Evolutionary conservation across 2,888 invertebrate species (phyloP), one percentile per base, ranked within the genome.

Genomic region (Lottia scabra): DNA sequence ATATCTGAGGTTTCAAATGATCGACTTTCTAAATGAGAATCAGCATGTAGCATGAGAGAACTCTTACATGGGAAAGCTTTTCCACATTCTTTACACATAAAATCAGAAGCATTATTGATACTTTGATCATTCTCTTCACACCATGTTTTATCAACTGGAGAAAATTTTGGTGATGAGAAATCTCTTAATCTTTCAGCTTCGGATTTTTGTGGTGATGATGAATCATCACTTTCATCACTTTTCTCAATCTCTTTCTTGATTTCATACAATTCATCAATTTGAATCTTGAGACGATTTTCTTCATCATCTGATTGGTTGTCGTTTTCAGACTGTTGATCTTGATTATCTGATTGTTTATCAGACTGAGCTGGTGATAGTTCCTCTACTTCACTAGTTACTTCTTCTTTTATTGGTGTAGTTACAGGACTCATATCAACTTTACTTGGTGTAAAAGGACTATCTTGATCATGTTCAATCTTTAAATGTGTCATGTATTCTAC

Each of bases 81-180:
- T 27, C 82, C 78, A 72, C 90, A 90, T 65, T 83, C 75, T 44
- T 76, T 76, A 78, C 90, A 90, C 56, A 83, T 79, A 76, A 88
- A 90, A 64, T 84, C 78, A 65, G 89, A 87, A 76, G 82, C 81
- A 74, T 84, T 87, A 75, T 85, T 87, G 5, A 87, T 79, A 70
- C 80, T 76, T 46, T 87, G 81, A 4, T 80, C 72, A 73, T 93
- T 92, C 78, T 92, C 92, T 84, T 95, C 95, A 87, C 94, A 94
- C 76, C 93, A 92, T 27, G 93, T 92, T 77, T 94, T 92, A 0
- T 95, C 94, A 78, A 95, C 94, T 70, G 94, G 92, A 0, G 95
- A 93, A 85, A 95, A 95, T 87, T 95, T 95, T 80, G 93, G 92
- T 74, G 93, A 93, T 0, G 95, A 93, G 86, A 95, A 96, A 85